phyloP scores from a whole-genome alignment of 2,113 vertebrate genomes.

The Propithecus coquereli region DNA sequence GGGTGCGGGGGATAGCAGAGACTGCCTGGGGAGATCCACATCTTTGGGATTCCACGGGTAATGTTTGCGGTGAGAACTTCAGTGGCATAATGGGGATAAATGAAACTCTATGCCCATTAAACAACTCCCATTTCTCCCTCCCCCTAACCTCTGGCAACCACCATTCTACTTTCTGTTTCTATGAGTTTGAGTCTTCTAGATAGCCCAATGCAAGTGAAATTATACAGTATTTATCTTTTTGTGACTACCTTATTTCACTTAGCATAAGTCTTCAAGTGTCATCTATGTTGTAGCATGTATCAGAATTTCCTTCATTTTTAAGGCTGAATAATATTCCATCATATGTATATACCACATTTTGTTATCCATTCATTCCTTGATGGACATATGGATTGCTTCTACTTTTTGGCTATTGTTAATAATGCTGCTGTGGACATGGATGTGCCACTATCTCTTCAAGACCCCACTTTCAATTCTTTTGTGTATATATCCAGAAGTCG shows the following conservation, averaged over 20 bases:
- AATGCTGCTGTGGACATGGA: not conserved
- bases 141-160: not conserved
- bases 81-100: not conserved
- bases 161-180: not conserved
- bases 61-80: not conserved
- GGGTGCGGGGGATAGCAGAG: not conserved
- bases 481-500: not conserved
- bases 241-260: not conserved
- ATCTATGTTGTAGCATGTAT: not conserved
- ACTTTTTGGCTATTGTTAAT: not conserved
- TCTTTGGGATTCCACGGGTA: not conserved
- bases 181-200: not conserved
- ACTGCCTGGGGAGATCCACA: not conserved
- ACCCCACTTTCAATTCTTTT: not conserved
- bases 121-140: not conserved
- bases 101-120: not conserved
- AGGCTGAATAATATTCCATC: not conserved
- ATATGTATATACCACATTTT: not conserved
- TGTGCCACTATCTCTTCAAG: not conserved
- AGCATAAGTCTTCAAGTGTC: not conserved
- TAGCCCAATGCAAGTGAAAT: not conserved
- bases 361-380: not conserved
- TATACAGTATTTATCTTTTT: not conserved
- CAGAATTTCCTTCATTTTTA: not conserved
- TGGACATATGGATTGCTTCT: not conserved